Evolutionary conservation across 2,888 invertebrate genomes (phyloP), one percentile per base, ranked within the genome.

Genomic region (Leuctra nigra): DNA sequence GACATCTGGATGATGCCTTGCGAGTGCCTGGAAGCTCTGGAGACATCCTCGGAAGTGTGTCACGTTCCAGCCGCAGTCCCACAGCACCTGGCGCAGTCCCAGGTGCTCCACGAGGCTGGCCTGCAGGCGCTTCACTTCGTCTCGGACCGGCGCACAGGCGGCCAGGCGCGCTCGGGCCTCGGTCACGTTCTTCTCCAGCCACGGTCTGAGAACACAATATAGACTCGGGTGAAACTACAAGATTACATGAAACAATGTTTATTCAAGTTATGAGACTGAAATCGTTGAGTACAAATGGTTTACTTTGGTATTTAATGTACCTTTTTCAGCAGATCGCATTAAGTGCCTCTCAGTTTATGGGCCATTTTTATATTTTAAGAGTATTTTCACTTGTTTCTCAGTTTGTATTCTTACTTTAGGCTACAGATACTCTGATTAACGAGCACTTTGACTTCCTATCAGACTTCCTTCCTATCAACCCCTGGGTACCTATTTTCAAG

Each of bases 41-140:
- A 96, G 75, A 66, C 92, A 92, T n/a, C 93, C 94, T 65, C 91
- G 79, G 66, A 91, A 92, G 68, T 94, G 93, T 64, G 87, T 85
- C 57, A 87, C 83, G 67, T 91, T 90, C 91, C 91, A 91, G 9
- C 91, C 91, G 66, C 86, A 88, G 64, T 91, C 91, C 79, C 90
- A 91, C 22, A 78, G 72, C 2, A 87, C 77, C 61, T 83, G 79
- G 35, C 73, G 74, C 13, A 88, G 67, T 25, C 77, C 76, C 53
- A 84, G 73, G 46, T 56, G 70, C 41, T 77, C 68, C 65, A 80
- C 77, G 39, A 91, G 75, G 52, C 75, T 72, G 47, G 78, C 73
- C 63, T 80, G 80, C 48, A 91, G 72, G 57, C 78, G 78, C 54
- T 78, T 73, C 11, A 92, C 87, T 75, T 95, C 93, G 48, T 84